Base-by-base conservation (phyloP, 2,797 vertebrate species). In the Mustela erminea region DNA sequence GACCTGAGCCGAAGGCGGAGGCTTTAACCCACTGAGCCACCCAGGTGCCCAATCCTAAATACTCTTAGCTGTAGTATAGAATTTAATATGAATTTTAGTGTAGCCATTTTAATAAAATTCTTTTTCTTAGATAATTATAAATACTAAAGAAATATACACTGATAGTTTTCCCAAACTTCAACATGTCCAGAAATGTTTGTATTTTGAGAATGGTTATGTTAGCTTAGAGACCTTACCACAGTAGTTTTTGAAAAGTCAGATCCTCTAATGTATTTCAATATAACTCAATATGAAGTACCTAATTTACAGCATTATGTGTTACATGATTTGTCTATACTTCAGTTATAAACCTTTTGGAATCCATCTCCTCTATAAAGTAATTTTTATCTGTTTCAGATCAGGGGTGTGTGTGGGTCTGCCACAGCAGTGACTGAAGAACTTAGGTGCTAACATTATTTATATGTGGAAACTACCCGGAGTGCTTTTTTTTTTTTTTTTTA, bases 41-140 rank as follows among this genome's bases (percentile, higher is more conserved):
- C 38, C 38, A 41, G 38, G 38, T 38, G 4, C 38, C 38, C 38
- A 21, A 56, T 56, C 54, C 54, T 56, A 62, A 68, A 70, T 66
- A 93, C 17, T 86, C 9, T 54, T 74, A 60, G 43, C 41, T 93
- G 2, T 62, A n/a, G 9, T 92, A 35, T 92, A 52, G 80, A 84
- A 78, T 90, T 90, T 80, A 96, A 70, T 84, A 21, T 29, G 82
- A 90, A 60, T 74, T 91, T 96, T 60, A 52, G 1, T 64, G 14
- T 38, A 86, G 25, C 27, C 15, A 49, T 4, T 96, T 72, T 41
- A 92, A 13, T 87, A 21, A 41, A 92, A 54, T 88, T 89, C 88
- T 81, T 80, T 72, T 87, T 49, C 41, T 93, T 60, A 80, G 77
- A 62, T 87, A 94, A 38, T 94, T 81, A 25, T 77, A 60, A 90